Percentiles rank a stretch among this genome's conserved stretches.
phyloP scores from a whole-genome alignment of 2,113 vertebrate genomes.

The Sturnus vulgaris region DNA sequence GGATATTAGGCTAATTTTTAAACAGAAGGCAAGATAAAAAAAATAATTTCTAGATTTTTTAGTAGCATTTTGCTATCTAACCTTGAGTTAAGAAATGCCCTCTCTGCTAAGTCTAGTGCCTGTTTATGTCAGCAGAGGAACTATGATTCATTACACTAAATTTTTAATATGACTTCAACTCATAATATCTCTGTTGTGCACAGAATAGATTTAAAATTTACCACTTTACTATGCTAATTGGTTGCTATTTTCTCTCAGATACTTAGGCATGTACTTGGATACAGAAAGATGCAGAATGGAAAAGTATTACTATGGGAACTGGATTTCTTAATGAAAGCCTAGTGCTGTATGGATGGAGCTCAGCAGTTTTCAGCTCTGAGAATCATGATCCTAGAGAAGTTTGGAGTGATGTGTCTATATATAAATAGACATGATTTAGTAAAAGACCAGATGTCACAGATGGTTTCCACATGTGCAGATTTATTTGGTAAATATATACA shows the following conservation, averaged over 20 bases:
- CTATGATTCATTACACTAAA: neutral
- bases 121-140: neutral
- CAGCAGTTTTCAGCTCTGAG: neutral
- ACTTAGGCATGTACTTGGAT: neutral
- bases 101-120: neutral
- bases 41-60: neutral
- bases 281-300: neutral
- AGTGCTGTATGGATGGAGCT: neutral
- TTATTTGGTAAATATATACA: neutral
- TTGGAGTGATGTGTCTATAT: neutral
- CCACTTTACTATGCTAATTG: neutral
- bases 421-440: neutral
- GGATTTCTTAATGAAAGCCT: neutral
- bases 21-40: neutral
- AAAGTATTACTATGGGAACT: neutral
- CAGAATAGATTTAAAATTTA: neutral
- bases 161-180: neutral
- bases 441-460: conserved; percentile 1
- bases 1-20: neutral
- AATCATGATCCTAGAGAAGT: neutral
- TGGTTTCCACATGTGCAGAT: conserved; percentile 12
- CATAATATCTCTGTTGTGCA: neutral
- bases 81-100: neutral
- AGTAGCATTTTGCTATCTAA: neutral
- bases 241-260: neutral